phyloP scores from a whole-genome alignment of 2,888 invertebrate genomes.

The Spilarctia lutea region DNA sequence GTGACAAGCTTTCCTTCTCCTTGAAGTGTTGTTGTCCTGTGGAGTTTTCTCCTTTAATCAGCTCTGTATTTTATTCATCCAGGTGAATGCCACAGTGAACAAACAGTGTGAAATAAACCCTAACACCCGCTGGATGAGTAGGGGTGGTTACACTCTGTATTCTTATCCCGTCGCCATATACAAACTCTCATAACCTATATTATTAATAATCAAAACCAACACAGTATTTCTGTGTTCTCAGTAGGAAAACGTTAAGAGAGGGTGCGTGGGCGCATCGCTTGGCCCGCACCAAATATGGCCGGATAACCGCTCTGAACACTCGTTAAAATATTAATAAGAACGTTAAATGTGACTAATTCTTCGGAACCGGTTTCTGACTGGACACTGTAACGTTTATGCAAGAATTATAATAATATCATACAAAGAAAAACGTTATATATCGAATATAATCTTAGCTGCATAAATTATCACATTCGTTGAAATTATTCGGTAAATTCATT shows the following conservation, averaged over 20 bases:
- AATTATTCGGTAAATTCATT: not conserved
- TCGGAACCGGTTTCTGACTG: slow-evolving; percentile 36
- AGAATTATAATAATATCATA: slow-evolving; percentile 11
- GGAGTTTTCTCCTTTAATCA: no score
- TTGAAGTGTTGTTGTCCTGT: no score
- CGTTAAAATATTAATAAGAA: slow-evolving; percentile 42
- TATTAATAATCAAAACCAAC: slow-evolving; percentile 12
- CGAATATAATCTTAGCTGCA: not conserved
- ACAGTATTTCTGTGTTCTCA: slow-evolving; percentile 21
- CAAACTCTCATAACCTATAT: not conserved
- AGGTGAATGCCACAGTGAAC: no score
- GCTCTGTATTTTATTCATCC: no score
- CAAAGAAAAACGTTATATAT: not conserved
- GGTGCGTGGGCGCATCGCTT: slow-evolving; percentile 60
- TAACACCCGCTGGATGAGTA: no score
- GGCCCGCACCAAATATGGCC: slow-evolving; percentile 61
- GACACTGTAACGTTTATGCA: slow-evolving; percentile 3
- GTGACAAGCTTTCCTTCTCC: no score
- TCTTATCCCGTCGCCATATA: not conserved
- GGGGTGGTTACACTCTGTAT: no score
- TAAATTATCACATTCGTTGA: not conserved
- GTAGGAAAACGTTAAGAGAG: slow-evolving; percentile 44
- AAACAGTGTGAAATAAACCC: no score
- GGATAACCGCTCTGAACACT: slow-evolving; percentile 50
- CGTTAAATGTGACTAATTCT: slow-evolving; percentile 48